Conservation (phyloP, 2,888 invertebrate genomes). For the Pharmacophagus antenor region DNA sequence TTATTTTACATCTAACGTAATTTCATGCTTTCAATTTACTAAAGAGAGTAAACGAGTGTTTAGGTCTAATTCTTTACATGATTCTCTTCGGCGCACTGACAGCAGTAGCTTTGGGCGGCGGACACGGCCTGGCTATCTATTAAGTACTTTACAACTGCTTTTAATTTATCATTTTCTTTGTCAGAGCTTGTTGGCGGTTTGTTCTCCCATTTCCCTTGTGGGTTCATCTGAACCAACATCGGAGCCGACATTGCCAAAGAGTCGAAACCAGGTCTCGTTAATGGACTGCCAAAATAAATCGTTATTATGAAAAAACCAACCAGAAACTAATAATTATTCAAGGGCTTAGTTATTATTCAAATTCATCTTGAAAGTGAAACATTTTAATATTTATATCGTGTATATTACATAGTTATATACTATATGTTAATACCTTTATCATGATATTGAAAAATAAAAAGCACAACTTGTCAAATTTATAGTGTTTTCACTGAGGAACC, state of each 20-base stretch:
- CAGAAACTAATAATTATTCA: not conserved
- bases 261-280: constrained; percentile 55
- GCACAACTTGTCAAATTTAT: too few species aligned
- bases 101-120: constrained; percentile 61
- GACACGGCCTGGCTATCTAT: constrained; percentile 55
- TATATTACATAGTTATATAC: too few species aligned
- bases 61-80: not conserved
- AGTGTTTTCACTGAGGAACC: too few species aligned
- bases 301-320: not conserved
- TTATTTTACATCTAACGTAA: not conserved
- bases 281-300: constrained; percentile 45
- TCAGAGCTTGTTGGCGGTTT: constrained; percentile 54
- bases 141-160: constrained; percentile 57
- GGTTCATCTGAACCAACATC: constrained; percentile 62
- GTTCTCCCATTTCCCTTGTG: constrained; percentile 65
- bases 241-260: constrained; percentile 52
- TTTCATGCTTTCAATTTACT: not conserved
- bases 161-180: constrained; percentile 48
- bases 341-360: not conserved
- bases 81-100: constrained; percentile 16
- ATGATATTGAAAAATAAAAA: too few species aligned
- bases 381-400: too few species aligned
- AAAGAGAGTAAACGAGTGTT: not conserved
- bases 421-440: too few species aligned
- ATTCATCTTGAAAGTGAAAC: not conserved